A percentile compares a stretch with the other conserved stretches of the same genome.
Conservation (phyloP, 2,888 invertebrate species). For the Tinea pellionella region DNA sequence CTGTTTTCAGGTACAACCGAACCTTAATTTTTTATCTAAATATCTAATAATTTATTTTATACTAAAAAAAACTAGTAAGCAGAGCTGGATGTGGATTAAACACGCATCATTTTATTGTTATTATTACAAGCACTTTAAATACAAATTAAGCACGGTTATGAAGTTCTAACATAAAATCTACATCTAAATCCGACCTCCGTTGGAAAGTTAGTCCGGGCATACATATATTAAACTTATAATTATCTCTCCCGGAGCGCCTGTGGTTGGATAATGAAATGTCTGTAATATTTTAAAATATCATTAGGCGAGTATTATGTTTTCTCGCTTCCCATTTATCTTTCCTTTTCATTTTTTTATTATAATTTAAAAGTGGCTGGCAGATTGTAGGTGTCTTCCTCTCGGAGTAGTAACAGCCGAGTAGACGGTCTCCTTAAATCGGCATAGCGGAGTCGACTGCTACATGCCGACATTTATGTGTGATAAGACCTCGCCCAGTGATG, state of each 20-base stretch:
- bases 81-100: too few species aligned
- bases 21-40: background rate
- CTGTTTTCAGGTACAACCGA: slow-evolving; percentile 44
- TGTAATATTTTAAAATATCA: background rate
- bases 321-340: background rate
- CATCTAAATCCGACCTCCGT: background rate
- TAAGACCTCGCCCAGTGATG: too few species aligned
- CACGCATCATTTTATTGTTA: too few species aligned
- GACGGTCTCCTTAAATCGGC: too few species aligned
- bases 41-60: background rate
- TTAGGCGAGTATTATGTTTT: background rate
- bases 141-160: background rate
- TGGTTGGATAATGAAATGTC: background rate
- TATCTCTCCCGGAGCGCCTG: background rate
- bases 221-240: background rate
- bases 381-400: too few species aligned
- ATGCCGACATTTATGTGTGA: too few species aligned
- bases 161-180: background rate
- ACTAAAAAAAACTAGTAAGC: too few species aligned
- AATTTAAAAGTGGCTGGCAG: too few species aligned
- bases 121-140: background rate
- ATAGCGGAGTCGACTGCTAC: too few species aligned
- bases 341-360: too few species aligned
- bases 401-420: too few species aligned
- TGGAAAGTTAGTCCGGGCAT: background rate